Evolutionary conservation across 2,113 vertebrate species (phyloP), one percentile per base, ranked within the genome.

Genomic region (Nothocercus julius): DNA sequence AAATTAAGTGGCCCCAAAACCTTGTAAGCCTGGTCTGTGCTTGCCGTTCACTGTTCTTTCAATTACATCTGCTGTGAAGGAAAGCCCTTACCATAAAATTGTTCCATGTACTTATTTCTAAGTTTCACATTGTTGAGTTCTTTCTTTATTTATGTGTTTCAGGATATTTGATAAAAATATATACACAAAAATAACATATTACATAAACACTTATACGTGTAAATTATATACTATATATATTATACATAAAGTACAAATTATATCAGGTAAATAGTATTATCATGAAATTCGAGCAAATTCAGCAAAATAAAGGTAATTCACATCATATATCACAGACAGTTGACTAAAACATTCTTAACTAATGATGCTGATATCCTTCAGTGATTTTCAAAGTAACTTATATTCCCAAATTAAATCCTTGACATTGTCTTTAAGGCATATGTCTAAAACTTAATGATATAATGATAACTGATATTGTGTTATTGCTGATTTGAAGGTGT

Each of bases 1-100:
- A 7, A 77, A 58, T 72, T 28, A n/a, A 79, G 12, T 1, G 70
- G 5, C 24, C 17, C 22, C 5, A 62, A 63, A 63, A 25, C 3
- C 2, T 40, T 5, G 15, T 53, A 27, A n/a, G 7, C 20, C 20
- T 24, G 40, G 6, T 30, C 13, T 51, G 4, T 10, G 1, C 9
- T 72, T 85, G 34, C 47, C 36, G 9, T 3, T 90, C 17, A 51
- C 3, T 64, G 5, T 11, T 68, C 5, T 49, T 80, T 2, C 15
- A 51, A 19, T 85, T 47, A 53, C 3, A 34, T 9, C 1, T 0
- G 12, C 19, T 38, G 6, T 47, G 32, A 78, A 66, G 38, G 74
- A 88, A 61, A 85, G 2, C 16, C 4, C 4, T 1, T 17, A 8
- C 28, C 78, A 54, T 24, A 15, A 30, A 87, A 87, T 32, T 2